phyloP scores from a whole-genome alignment of 1,140 invertebrate species.

The Rhopalosiphum maidis region DNA sequence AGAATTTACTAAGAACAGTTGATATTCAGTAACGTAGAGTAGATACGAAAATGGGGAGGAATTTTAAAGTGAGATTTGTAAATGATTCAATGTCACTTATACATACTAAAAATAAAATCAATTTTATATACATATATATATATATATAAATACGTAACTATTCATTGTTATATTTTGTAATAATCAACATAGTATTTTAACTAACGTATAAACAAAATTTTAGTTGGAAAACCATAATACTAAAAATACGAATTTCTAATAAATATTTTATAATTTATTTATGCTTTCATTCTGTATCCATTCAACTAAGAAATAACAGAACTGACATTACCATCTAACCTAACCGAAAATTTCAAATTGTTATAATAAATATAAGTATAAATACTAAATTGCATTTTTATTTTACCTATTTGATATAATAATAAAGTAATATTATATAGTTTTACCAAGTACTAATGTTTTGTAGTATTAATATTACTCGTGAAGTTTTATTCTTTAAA shows the following conservation, averaged over 20 bases:
- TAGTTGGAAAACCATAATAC: too few relatives aligned
- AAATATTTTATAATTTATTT: not conserved
- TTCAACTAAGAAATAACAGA: not conserved
- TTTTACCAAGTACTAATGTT: too few relatives aligned
- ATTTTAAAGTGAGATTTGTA: not conserved
- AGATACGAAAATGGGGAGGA: not conserved
- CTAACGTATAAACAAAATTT: too few relatives aligned
- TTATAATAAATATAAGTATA: not conserved
- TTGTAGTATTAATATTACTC: not conserved
- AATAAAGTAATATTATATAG: too few relatives aligned
- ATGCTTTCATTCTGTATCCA: not conserved
- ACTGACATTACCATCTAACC: not conserved
- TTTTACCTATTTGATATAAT: too few relatives aligned
- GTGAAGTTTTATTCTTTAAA: not conserved
- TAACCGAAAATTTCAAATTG: not conserved
- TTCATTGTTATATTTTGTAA: not conserved
- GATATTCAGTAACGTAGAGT: not conserved
- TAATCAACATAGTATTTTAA: too few relatives aligned
- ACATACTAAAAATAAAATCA: not conserved
- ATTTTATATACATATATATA: not conserved
- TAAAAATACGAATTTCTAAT: too few relatives aligned
- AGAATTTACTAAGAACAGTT: not conserved
- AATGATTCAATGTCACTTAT: not conserved
- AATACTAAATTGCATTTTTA: too few relatives aligned
- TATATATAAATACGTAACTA: not conserved